A percentile compares a stretch with the other conserved stretches of the same genome.
Evolutionary conservation across 2,797 vertebrate species (phyloP).

Genomic region (Nannoperca australis): DNA sequence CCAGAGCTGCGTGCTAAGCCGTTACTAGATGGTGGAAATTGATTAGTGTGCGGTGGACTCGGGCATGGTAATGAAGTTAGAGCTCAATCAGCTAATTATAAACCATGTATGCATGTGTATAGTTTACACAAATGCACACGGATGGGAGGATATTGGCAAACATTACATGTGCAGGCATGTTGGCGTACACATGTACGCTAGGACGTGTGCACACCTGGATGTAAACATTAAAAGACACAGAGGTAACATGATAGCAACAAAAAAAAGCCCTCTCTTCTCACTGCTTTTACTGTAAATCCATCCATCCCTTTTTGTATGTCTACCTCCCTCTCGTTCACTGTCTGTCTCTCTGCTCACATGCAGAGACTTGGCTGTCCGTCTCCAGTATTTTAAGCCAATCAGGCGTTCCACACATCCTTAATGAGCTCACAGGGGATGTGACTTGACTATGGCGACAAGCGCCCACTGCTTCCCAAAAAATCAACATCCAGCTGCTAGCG

Average conservation of each 20-base stretch:
- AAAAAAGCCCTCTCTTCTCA: constrained; percentile 10
- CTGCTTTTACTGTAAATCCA: constrained; percentile 20
- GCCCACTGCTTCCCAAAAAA: constrained; percentile 60
- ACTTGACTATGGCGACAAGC: constrained; percentile 63
- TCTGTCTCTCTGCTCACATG: not conserved
- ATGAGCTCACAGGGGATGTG: constrained; percentile 75
- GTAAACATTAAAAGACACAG: constrained; percentile 21
- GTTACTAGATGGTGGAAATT: constrained; percentile 73
- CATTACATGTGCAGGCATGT: constrained; percentile 31
- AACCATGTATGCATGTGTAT: constrained; percentile 51
- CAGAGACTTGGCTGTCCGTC: constrained; percentile 61
- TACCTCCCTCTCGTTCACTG: not conserved
- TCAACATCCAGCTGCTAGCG: constrained; percentile 79
- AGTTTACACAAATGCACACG: constrained; percentile 39
- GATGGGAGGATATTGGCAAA: constrained; percentile 36
- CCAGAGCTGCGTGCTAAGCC: constrained; percentile 56
- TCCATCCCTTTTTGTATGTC: not conserved
- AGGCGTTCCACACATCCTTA: constrained; percentile 64
- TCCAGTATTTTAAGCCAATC: constrained; percentile 69
- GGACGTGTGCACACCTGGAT: constrained; percentile 26
- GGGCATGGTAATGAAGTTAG: constrained; percentile 74
- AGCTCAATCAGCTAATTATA: constrained; percentile 79
- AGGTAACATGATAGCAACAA: constrained; percentile 8
- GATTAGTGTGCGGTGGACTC: constrained; percentile 73
- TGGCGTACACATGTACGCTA: constrained; percentile 15